Conservation (phyloP, 1,140 invertebrate species). For the Samia ricini region DNA sequence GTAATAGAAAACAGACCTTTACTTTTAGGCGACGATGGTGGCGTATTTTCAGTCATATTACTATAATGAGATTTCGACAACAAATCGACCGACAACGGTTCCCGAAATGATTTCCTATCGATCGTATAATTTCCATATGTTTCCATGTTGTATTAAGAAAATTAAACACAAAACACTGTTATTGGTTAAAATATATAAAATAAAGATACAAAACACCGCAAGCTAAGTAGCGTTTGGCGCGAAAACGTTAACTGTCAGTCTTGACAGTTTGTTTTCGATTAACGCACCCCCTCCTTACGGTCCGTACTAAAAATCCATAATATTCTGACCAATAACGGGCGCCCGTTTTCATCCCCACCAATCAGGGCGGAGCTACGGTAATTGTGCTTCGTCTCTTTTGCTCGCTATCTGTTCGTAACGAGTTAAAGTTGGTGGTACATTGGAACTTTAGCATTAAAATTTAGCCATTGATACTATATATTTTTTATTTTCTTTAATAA, state of each 20-base stretch:
- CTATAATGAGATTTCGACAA: slow-evolving; percentile 39
- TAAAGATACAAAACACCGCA: neutral
- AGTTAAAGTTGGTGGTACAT: slow-evolving; percentile 38
- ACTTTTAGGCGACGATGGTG: slow-evolving; percentile 54
- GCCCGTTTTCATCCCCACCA: slow-evolving; percentile 51
- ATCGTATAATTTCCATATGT: slow-evolving; percentile 33
- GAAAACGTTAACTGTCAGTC: slow-evolving; percentile 59
- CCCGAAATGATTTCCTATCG: slow-evolving; percentile 37
- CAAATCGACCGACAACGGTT: slow-evolving; percentile 43
- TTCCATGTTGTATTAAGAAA: slow-evolving; percentile 17
- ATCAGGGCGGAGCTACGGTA: slow-evolving; percentile 48
- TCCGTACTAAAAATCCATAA: slow-evolving; percentile 70
- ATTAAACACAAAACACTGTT: slow-evolving; percentile 18
- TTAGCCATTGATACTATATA: too few relatives aligned
- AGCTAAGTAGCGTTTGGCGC: slow-evolving; percentile 15
- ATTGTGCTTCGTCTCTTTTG: slow-evolving; percentile 48
- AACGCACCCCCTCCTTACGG: slow-evolving; percentile 22
- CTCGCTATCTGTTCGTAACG: slow-evolving; percentile 39
- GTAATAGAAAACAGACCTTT: slow-evolving; percentile 41
- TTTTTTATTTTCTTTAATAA: too few relatives aligned
- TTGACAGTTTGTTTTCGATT: slow-evolving; percentile 38
- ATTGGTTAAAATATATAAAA: neutral
- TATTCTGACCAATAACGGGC: slow-evolving; percentile 56
- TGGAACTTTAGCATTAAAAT: slow-evolving; percentile 21
- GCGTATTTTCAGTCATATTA: slow-evolving; percentile 39